phyloP scores from a whole-genome alignment of 1,140 invertebrate species.

The Pseudomyrmex sp. region DNA sequence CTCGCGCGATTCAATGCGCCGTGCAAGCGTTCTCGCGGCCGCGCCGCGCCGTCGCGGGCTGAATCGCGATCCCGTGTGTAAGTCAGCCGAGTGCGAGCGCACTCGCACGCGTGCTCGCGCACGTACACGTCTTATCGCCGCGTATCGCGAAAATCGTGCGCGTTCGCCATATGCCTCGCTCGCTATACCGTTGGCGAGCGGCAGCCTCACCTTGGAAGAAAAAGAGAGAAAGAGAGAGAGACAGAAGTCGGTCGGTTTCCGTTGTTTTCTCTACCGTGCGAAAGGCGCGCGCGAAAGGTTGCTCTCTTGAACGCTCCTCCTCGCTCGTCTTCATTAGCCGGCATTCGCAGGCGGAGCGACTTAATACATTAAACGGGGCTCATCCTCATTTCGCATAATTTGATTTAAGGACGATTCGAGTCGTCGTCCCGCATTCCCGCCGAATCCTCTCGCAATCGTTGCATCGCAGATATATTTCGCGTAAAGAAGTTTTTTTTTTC shows the following conservation, averaged over 20 bases:
- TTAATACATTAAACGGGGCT: not conserved
- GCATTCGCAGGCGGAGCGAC: conserved; percentile 4
- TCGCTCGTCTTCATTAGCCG: conserved; percentile 11
- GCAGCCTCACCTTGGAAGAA: conserved; percentile 49
- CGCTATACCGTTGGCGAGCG: conserved; percentile 55
- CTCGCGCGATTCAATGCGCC: conserved; percentile 3
- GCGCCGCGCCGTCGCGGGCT: not conserved
- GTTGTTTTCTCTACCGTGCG: conserved; percentile 54
- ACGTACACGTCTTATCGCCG: conserved; percentile 45
- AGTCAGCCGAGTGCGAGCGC: conserved; percentile 33
- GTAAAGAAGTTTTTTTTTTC: too few species aligned
- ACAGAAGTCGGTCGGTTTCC: conserved; percentile 39
- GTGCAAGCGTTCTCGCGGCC: conserved; percentile 6
- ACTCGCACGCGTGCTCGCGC: conserved; percentile 37
- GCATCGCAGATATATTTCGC: too few species aligned
- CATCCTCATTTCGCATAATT: conserved; percentile 21
- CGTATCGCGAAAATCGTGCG: conserved; percentile 64
- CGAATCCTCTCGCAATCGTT: not conserved
- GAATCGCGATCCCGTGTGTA: conserved; percentile 4
- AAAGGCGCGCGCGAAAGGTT: conserved; percentile 11
- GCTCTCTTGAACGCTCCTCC: conserved; percentile 14
- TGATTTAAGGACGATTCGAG: conserved; percentile 17
- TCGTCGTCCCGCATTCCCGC: conserved; percentile 13
- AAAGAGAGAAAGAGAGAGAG: too few species aligned
- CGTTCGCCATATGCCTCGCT: conserved; percentile 63